A percentile compares a stretch with the other conserved stretches of the same genome.
Evolutionary conservation across 2,888 invertebrate genomes (phyloP).

Genomic region (Pristionchus maxplancki): DNA sequence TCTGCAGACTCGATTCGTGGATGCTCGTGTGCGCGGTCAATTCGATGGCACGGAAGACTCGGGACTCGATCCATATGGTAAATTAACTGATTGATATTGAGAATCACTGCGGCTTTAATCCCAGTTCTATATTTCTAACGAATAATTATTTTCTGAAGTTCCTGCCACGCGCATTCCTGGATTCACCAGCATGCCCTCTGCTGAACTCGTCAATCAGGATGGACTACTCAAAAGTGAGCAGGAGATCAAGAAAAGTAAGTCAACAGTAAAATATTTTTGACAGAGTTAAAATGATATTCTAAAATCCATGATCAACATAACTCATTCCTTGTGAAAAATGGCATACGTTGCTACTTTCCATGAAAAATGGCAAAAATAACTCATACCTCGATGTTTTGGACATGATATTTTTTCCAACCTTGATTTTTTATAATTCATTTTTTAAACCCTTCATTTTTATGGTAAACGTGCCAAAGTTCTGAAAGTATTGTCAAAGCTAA

Average conservation of each 20-base stretch:
- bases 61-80: constrained; percentile 63
- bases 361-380: no score
- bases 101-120: background rate
- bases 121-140: background rate
- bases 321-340: no score
- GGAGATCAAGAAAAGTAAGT: constrained; percentile 55
- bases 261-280: background rate
- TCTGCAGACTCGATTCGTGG: constrained; percentile 62
- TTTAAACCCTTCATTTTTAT: no score
- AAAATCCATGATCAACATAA: no score
- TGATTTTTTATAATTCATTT: no score
- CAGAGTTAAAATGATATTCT: background rate
- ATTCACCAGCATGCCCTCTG: constrained; percentile 65
- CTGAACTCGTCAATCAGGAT: constrained; percentile 59
- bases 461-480: no score
- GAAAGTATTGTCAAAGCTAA: no score
- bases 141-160: background rate
- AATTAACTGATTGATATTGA: background rate
- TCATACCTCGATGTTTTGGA: no score
- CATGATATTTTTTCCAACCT: no score
- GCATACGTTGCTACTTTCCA: no score
- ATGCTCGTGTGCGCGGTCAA: constrained; percentile 68
- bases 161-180: constrained; percentile 66
- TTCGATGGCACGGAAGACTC: constrained; percentile 72
- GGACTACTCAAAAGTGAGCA: constrained; percentile 59